phyloP scores from a whole-genome alignment of 1,140 invertebrate genomes.

The Dermatophagoides farinae region DNA sequence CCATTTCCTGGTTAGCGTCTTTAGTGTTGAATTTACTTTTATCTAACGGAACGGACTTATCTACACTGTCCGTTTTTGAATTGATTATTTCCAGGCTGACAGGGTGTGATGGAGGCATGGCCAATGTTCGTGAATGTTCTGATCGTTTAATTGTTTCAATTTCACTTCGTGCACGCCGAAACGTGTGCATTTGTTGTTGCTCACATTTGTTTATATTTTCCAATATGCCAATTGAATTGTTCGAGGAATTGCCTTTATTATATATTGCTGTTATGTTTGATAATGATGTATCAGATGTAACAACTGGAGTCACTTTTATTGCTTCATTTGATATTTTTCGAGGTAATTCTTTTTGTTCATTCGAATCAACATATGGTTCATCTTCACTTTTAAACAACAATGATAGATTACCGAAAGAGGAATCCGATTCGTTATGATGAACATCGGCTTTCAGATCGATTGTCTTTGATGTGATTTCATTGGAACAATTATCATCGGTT shows the following conservation, averaged over 20 bases:
- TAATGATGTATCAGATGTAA: background rate
- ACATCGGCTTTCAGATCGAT: constrained; percentile 2
- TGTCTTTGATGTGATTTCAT: background rate
- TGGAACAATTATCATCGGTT: background rate
- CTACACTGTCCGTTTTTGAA: constrained; percentile 6
- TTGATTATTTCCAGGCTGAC: constrained; percentile 23
- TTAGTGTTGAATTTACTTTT: constrained; percentile 34
- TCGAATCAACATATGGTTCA: background rate
- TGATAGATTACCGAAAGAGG: background rate
- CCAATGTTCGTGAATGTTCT: constrained; percentile 12
- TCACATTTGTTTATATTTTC: background rate
- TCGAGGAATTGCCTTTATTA: background rate
- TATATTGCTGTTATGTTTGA: background rate
- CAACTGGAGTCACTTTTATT: background rate
- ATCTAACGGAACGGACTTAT: no score
- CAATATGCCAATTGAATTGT: background rate
- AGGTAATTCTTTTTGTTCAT: constrained; percentile 9
- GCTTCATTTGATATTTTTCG: constrained; percentile 11
- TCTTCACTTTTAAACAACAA: constrained; percentile 10
- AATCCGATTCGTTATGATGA: background rate
- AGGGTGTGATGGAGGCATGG: constrained; percentile 22
- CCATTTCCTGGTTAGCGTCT: background rate
- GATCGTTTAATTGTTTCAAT: constrained; percentile 16
- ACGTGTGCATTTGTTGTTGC: background rate
- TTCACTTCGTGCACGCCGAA: constrained; percentile 20